phyloP scores from a whole-genome alignment of 2,888 invertebrate genomes.

The Tryphoninae sp. region DNA sequence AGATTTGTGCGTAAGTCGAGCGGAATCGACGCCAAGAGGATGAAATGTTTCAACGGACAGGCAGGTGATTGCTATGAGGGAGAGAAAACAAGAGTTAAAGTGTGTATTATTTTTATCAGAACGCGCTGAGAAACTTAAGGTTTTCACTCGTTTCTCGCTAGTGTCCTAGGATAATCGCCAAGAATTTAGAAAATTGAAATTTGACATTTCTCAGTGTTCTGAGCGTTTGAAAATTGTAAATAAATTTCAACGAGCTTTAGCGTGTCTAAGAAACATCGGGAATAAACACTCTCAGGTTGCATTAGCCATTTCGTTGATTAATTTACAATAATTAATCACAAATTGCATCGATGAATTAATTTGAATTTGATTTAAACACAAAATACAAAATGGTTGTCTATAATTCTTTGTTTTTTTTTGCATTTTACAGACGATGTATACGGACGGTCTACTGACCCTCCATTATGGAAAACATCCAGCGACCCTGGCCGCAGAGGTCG shows the following conservation, averaged over 20 bases:
- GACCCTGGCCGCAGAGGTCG: conserved; percentile 94
- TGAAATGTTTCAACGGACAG: conserved; percentile 39
- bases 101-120: not conserved
- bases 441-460: conserved; percentile 89
- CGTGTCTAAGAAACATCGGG: no score
- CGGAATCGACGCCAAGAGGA: not conserved
- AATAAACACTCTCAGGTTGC: no score
- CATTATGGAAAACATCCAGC: conserved; percentile 97
- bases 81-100: not conserved
- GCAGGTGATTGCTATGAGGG: conserved; percentile 10
- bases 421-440: conserved; percentile 82
- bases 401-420: conserved; percentile 37
- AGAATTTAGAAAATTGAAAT: no score
- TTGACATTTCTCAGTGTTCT: no score
- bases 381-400: not conserved
- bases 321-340: no score
- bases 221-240: no score
- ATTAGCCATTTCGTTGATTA: no score
- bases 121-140: not conserved
- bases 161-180: no score
- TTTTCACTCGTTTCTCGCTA: no score
- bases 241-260: no score
- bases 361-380: no score
- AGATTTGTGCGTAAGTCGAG: conserved; percentile 5
- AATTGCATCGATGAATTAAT: no score